These are phyloP conservation scores for Bucco capensis DNA, from an alignment of 2,113 vertebrate species.

Conservation along the genomic window DNA sequence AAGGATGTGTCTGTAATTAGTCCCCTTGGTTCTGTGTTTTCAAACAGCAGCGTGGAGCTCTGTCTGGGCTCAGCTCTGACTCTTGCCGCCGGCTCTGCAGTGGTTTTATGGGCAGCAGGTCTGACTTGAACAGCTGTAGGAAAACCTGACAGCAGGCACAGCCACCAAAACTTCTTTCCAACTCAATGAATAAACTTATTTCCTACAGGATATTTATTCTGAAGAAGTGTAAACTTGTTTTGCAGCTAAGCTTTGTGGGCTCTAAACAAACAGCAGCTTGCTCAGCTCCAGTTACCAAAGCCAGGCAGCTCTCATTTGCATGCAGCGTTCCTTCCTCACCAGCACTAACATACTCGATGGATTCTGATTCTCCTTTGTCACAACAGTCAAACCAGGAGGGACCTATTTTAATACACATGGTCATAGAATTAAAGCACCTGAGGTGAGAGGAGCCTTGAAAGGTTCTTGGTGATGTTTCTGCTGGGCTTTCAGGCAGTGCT, in stretches of 20 bases:
- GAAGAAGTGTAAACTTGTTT: constrained; percentile 17
- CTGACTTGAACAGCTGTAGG: background rate
- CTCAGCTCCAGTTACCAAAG: background rate
- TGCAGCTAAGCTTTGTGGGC: background rate
- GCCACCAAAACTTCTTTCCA: background rate
- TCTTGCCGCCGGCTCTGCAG: background rate
- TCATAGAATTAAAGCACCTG: background rate
- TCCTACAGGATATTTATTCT: constrained; percentile 43
- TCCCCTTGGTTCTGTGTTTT: background rate
- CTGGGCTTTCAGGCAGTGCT: background rate
- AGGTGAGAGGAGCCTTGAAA: background rate
- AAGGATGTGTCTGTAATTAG: background rate
- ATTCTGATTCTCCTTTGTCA: background rate
- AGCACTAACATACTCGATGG: background rate
- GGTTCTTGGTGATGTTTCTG: background rate
- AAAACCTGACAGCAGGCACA: background rate
- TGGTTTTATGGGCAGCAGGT: background rate
- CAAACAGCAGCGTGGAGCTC: background rate
- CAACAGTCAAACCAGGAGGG: background rate
- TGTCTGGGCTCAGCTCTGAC: background rate
- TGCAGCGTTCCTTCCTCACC: background rate
- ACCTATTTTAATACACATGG: background rate
- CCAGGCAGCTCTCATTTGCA: background rate
- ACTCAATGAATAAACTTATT: background rate
- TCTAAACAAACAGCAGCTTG: constrained; percentile 1